Evolutionary conservation across 2,888 invertebrate species (phyloP), one percentile per base, ranked within the genome.

Genomic region (Apamea epomidion): DNA sequence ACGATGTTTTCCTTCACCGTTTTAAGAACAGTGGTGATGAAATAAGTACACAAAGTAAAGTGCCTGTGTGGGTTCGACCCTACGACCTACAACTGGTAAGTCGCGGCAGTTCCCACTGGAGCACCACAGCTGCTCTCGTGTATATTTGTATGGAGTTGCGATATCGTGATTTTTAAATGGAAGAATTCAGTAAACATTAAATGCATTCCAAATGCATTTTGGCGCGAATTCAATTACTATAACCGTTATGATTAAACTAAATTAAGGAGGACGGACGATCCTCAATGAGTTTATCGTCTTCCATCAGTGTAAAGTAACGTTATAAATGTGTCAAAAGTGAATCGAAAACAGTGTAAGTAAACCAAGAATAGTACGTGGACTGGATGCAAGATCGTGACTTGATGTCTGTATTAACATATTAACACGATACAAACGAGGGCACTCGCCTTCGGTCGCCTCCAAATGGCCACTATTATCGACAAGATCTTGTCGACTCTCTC

Each of bases 381-480:
- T 87, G 80, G 74, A 82, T 84, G 74, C 82, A 51, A 88, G 83
- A 86, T 90, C 90, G 91, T 91, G 91, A 91, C 91, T 90, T 74
- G 88, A 88, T 84, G 84, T 84, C 82, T 87, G 74, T 90, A 94
- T 94, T 94, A 93, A 92, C 93, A 94, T 94, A 94, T 93, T 93
- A 94, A 92, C 91, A 88, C 90, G 87, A 82, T 89, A 92, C 91
- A 91, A 94, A 92, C 89, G 90, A 89, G 91, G 90, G 88, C 91
- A 89, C 84, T 89, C 84, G 86, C 85, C 83, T 87, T 82, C 88
- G 88, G 83, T 88, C 84, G 90, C 86, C 84, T 90, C 86, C 88
- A 88, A 91, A 91, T 89, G 80, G 86, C 81, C 80, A 83, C 84
- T 82, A 89, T 90, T 91, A 92, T 94, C 91, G 91, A 91, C 86